Percentiles rank a stretch among this genome's conserved stretches.
Conservation (phyloP, 1,140 invertebrate genomes). For the Charaxes varanes region DNA sequence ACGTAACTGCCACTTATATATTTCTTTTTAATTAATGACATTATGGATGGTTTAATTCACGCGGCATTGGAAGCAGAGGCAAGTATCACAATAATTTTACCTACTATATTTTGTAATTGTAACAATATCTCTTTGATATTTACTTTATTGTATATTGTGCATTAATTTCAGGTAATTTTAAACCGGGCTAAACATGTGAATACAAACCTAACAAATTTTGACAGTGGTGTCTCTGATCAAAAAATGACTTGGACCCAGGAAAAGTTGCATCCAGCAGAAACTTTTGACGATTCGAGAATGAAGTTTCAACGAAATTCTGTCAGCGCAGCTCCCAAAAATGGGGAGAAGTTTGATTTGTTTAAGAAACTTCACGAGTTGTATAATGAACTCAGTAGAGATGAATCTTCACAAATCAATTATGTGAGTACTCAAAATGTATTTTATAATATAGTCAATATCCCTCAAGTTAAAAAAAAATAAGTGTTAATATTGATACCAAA, state of each 20-base stretch:
- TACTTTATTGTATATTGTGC: background rate
- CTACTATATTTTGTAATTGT: conserved; percentile 17
- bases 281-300: conserved; percentile 64
- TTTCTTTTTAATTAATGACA: conserved; percentile 69
- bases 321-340: conserved; percentile 48
- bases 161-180: conserved; percentile 59
- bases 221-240: conserved; percentile 65
- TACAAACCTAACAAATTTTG: conserved; percentile 59
- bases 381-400: conserved; percentile 68
- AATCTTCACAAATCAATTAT: conserved; percentile 63
- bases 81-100: conserved; percentile 52
- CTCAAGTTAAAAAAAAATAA: too few species aligned
- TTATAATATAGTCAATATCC: background rate
- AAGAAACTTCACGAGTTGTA: conserved; percentile 77
- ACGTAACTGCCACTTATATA: conserved; percentile 60
- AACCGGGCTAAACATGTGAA: conserved; percentile 68
- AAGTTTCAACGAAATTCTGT: conserved; percentile 63
- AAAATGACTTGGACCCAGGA: conserved; percentile 72
- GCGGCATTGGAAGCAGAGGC: conserved; percentile 73
- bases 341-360: conserved; percentile 75
- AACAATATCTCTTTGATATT: conserved; percentile 11
- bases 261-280: conserved; percentile 65
- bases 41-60: conserved; percentile 75
- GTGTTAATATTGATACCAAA: too few species aligned
- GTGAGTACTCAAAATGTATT: conserved; percentile 42